Conservation (phyloP, 2,888 invertebrate genomes). For the Mythimna vitellina region DNA sequence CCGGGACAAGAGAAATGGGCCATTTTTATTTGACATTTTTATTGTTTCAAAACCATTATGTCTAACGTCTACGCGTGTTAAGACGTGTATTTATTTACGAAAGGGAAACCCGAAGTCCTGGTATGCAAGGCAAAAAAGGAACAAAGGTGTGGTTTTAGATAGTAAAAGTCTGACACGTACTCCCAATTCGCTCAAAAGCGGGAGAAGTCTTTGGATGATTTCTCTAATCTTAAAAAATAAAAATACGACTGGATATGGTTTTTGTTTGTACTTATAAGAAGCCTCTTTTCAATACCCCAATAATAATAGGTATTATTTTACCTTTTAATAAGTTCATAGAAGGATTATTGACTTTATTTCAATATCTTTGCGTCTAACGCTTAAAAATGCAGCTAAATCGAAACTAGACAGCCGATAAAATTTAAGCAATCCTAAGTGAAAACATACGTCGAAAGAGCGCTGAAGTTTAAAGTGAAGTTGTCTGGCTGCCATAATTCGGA, state of each 20-base stretch:
- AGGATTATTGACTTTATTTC: not conserved
- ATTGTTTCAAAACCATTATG: not conserved
- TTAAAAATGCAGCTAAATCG: not conserved
- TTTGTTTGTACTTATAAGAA: not conserved
- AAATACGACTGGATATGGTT: not conserved
- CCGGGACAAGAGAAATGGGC: conserved; percentile 12
- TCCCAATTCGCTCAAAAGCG: too few relatives aligned
- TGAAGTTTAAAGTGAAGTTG: not conserved
- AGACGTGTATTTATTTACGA: too few relatives aligned
- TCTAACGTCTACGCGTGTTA: not conserved
- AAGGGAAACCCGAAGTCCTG: too few relatives aligned
- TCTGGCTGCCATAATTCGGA: conserved; percentile 9
- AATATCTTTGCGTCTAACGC: too few relatives aligned
- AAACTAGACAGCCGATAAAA: not conserved
- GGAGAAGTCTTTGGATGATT: too few relatives aligned
- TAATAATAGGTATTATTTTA: too few relatives aligned
- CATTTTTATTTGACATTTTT: conserved; percentile 6
- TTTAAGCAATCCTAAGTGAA: not conserved
- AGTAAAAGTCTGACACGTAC: too few relatives aligned
- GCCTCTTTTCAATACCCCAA: not conserved
- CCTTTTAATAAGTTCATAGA: not conserved
- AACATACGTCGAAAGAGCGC: not conserved
- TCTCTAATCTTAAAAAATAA: too few relatives aligned
- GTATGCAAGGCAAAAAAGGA: too few relatives aligned
- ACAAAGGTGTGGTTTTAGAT: too few relatives aligned